Base-by-base conservation (phyloP, 2,797 vertebrate genomes). In the Microctenopoma stevenorrisi region DNA sequence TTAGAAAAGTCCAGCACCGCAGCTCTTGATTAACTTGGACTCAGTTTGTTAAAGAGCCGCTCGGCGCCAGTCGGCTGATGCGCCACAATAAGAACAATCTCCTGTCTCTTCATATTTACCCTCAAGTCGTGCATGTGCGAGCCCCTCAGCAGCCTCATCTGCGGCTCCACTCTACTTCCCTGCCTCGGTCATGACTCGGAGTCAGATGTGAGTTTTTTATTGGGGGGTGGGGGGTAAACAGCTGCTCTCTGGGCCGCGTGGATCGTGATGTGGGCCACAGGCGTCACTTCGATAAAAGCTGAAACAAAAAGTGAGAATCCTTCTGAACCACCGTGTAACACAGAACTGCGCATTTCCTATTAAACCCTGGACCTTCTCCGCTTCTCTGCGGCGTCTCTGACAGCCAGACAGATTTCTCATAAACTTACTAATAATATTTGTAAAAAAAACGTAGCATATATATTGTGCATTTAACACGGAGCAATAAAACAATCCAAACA, bases 41-140 rank as follows among this genome's bases (percentile, higher is more conserved):
- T 90, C 80, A 74, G 90, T 89, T 90, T 89, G 93, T 91, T 90
- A 92, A 91, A 93, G 93, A 94, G 94, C 91, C 89, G 89, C 94
- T 88, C 94, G 96, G 96, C 96, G 96, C 96, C 96, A 96, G 95
- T 92, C 94, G 91, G 94, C 94, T 93, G 94, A 94, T 93, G 92
- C 88, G 87, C 91, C 90, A 91, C 95, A 95, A 94, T 92, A 94
- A 96, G 93, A 94, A 92, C 93, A 92, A 91, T 92, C 94, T 94
- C 94, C 91, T 96, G 95, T 96, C 95, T 95, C 94, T 95, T 96
- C 90, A 88, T 91, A 95, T 96, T 96, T 94, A 92, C 87, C 93
- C 89, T 89, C 86, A 92, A 92, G 95, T 94, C 88, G 83, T 89
- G 92, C 76, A 65, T 81, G 84, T 92, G 92, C 43, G 65, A 15